Base-by-base conservation (phyloP, 2,113 vertebrate species). In the Indicator maculatus region DNA sequence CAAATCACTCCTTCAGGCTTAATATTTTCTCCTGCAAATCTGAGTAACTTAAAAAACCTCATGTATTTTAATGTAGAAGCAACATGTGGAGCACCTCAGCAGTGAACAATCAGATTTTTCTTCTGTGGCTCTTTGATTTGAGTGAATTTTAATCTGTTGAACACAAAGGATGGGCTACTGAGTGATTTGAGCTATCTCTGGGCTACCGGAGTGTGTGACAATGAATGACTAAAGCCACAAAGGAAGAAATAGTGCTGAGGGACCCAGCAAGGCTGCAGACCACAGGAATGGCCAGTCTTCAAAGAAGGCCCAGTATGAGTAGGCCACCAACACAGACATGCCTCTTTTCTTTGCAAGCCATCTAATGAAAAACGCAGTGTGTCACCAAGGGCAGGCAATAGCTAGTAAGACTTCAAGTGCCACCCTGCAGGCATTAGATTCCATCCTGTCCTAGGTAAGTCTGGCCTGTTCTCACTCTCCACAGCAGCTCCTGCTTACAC, bases 221-320 rank as follows among this genome's bases (percentile, higher is more conserved):
- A 16, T 20, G 19, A 1, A 0, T 12, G n/a, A 30, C n/a, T 58
- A 36, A 90, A 77, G 39, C 26, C 33, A 64, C 1, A 2, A 41
- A 44, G 78, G 18, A 80, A 9, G 38, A 86, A 60, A 27, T 11
- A 72, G 18, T 13, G 7, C 16, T 58, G 36, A n/a, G 56, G 24
- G 15, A 61, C 19, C 30, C 56, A 65, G 7, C 6, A 20, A 47
- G 16, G 30, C 52, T 70, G 50, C 66, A 72, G 23, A 75, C 30
- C 31, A 74, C 21, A 77, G 53, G 27, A 65, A 6, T 58, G n/a
- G 8, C 23, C 59, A 36, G 24, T 36, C 38, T 86, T 72, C 36
- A 76, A 58, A 64, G 28, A 8, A 26, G 38, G 36, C 65, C 33
- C 23, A 36, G 0, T 39, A 14, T 45, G 44, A 72, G 27, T 6